Conservation (phyloP, 2,113 vertebrate species). For the Crotalus helleri region DNA sequence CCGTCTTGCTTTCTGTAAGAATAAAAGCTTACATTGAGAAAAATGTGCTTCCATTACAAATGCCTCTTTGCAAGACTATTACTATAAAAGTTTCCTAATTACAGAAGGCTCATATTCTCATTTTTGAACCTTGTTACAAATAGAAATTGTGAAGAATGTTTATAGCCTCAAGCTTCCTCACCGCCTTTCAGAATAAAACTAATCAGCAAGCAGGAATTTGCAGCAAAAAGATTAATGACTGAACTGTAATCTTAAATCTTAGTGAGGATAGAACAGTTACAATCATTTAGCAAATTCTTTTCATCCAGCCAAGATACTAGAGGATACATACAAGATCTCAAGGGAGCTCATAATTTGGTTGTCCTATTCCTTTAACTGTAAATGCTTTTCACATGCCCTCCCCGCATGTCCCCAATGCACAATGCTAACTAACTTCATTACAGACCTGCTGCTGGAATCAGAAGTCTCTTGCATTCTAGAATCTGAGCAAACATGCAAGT, state of each 20-base stretch:
- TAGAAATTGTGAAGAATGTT: not conserved
- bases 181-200: not conserved
- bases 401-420: not conserved
- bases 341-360: not conserved
- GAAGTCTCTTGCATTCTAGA: not conserved
- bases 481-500: not conserved
- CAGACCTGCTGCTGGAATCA: not conserved
- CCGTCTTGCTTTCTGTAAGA: slow-evolving; percentile 3
- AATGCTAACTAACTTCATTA: not conserved
- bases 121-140: not conserved
- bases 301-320: not conserved
- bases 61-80: not conserved
- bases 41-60: not conserved
- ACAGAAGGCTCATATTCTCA: slow-evolving; percentile 35
- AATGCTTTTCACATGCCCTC: not conserved
- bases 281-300: not conserved
- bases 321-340: not conserved
- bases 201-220: not conserved
- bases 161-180: not conserved
- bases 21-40: not conserved
- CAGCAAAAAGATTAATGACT: not conserved
- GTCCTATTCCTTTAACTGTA: not conserved
- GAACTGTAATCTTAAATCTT: not conserved
- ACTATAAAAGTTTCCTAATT: not conserved
- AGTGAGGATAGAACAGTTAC: not conserved